phyloP scores from a whole-genome alignment of 2,113 vertebrate species.

The Silurus glanis region DNA sequence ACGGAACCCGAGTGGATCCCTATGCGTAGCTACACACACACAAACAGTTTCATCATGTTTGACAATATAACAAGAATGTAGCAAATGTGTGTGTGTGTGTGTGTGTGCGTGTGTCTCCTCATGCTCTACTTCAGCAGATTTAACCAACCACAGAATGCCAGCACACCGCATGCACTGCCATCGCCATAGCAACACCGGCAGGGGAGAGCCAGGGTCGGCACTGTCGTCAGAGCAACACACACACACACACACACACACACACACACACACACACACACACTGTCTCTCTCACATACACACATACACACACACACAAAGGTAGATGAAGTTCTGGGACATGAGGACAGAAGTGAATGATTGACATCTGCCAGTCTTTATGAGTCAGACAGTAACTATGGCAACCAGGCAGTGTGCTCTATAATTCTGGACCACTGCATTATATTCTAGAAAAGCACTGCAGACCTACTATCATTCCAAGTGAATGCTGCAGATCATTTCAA shows the following conservation, averaged over 20 bases:
- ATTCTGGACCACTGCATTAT: neutral
- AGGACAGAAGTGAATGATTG: conserved; percentile 9
- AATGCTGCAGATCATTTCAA: neutral
- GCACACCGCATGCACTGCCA: conserved; percentile 31
- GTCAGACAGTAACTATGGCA: neutral
- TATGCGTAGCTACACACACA: conserved; percentile 83
- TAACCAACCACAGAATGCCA: conserved; percentile 47
- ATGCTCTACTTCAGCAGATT: conserved; percentile 41
- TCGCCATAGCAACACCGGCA: conserved; percentile 41
- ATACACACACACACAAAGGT: neutral
- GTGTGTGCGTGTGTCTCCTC: conserved; percentile 13
- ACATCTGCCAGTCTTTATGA: conserved; percentile 8
- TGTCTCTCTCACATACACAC: neutral
- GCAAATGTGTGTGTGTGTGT: conserved; percentile 19
- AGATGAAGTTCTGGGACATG: neutral
- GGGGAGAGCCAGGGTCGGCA: conserved; percentile 29
- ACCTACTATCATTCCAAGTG: neutral
- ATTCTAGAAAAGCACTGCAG: neutral
- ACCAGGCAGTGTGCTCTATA: neutral
- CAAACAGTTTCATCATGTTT: conserved; percentile 1
- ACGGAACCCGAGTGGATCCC: conserved; percentile 97
- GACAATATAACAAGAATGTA: conserved; percentile 17
- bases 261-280: neutral
- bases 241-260: neutral
- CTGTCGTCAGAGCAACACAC: conserved; percentile 20